Evolutionary conservation across 2,888 invertebrate genomes (phyloP), one percentile per base, ranked within the genome.

Genomic region (Habroteleia sp.): DNA sequence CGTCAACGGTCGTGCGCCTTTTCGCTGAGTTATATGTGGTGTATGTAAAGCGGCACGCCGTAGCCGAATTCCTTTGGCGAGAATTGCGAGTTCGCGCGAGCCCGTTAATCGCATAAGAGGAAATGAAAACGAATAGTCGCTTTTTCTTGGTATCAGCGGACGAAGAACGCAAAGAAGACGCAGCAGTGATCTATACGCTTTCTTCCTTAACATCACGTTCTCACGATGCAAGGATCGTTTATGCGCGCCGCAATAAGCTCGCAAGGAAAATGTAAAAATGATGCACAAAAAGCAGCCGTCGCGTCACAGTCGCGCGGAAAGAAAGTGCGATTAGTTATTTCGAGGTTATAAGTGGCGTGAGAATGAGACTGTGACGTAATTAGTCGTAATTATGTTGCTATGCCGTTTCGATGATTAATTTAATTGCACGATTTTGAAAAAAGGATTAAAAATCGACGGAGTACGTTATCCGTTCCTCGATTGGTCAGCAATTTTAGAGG

Each of bases 61-160:
- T 35, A 62, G 41, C 50, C 50, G 16, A 65, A 65, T 72, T 56
- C 58, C 72, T 41, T 7, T n/a, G 3, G 20, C 52, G 37, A 20
- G 63, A 13, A 54, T 44, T 46, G 60, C 50, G 56, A 23, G 37
- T 54, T 27, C 62, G 58, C 74, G 77, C 73, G 74, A 77, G 73
- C 54, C 48, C 75, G 80, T 82, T 84, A 85, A 86, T 87, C 83
- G 87, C 80, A 81, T 87, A 86, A 86, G 84, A 77, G 81, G 87
- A 87, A 87, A 83, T 83, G 83, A 82, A 85, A 86, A 85, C 84
- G 77, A 81, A 84, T 83, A 81, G 80, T 80, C 62, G 77, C 62
- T 74, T 76, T 79, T 86, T 85, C 84, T 77, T 56, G 80, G 84
- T 86, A 85, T 31, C 76, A 69, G 66, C 79, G 68, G 76, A 74